A percentile compares a stretch with the other conserved stretches of the same genome.
phyloP scores from a whole-genome alignment of 2,888 invertebrate species.

The Pyrgus malvae region DNA sequence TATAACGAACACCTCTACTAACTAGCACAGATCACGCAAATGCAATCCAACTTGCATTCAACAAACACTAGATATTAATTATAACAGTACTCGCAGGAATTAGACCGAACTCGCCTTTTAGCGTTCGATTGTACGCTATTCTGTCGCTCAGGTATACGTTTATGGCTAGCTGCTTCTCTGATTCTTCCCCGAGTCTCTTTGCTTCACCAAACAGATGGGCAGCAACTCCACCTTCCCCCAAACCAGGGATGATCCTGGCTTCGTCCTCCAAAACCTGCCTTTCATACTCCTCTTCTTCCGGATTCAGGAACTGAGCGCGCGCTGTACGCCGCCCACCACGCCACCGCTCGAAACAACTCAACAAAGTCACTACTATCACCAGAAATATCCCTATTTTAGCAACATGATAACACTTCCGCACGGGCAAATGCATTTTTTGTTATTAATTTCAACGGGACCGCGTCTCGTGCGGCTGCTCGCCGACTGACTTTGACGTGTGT shows the following conservation, averaged over 20 bases:
- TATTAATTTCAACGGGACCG: conserved; percentile 29
- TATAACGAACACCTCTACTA: too few relatives aligned
- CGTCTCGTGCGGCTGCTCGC: conserved; percentile 41
- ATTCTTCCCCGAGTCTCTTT: conserved; percentile 84
- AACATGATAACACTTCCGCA: conserved; percentile 66
- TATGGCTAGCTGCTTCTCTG: conserved; percentile 91
- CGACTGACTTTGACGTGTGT: conserved; percentile 42
- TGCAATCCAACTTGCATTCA: conserved; percentile 17
- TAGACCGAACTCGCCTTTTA: conserved; percentile 76
- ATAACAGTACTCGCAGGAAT: conserved; percentile 31
- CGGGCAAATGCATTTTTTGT: conserved; percentile 62
- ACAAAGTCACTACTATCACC: conserved; percentile 56
- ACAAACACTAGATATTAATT: conserved; percentile 12
- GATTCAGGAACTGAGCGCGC: conserved; percentile 45
- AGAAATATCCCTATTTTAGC: conserved; percentile 56
- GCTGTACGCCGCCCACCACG: conserved; percentile 62
- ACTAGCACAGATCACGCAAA: conserved; percentile 12
- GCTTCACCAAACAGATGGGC: conserved; percentile 86
- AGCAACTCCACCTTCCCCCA: conserved; percentile 87
- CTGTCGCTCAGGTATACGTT: conserved; percentile 94
- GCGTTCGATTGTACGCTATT: conserved; percentile 90
- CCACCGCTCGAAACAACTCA: conserved; percentile 68
- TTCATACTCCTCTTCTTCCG: conserved; percentile 61
- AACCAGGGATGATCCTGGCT: conserved; percentile 83
- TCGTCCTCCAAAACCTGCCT: conserved; percentile 83